These are phyloP conservation scores for Seriola quinqueradiata DNA, from an alignment of 2,113 vertebrate genomes.

Conservation along the genomic window DNA sequence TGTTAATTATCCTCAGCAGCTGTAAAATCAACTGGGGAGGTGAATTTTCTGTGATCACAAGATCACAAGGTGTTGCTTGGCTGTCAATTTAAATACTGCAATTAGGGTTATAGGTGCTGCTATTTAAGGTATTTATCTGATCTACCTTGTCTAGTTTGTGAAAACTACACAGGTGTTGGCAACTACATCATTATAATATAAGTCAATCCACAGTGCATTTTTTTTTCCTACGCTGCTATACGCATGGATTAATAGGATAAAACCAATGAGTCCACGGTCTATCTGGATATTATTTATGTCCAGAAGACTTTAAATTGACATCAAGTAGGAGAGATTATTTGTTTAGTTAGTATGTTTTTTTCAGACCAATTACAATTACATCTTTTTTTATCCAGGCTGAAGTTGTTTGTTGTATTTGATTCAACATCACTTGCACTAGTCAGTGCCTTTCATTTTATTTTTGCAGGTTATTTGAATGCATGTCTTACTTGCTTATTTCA, in stretches of 20 bases:
- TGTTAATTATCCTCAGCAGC: conserved; percentile 21
- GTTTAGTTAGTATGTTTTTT: too few species aligned
- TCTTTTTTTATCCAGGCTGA: neutral
- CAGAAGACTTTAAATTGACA: too few species aligned
- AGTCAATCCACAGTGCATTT: neutral
- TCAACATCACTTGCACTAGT: neutral
- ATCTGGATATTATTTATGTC: too few species aligned
- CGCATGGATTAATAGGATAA: neutral
- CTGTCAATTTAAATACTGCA: neutral
- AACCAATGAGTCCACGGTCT: too few species aligned
- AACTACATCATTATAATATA: neutral
- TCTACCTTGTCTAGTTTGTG: neutral
- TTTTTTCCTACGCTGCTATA: neutral
- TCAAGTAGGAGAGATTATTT: too few species aligned
- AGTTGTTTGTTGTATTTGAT: neutral
- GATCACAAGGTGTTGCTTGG: conserved; percentile 36
- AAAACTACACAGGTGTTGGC: too few species aligned
- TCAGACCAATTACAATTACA: too few species aligned
- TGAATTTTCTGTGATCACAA: neutral
- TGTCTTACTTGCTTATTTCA: too few species aligned
- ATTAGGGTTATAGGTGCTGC: conserved; percentile 16
- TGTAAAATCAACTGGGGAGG: neutral
- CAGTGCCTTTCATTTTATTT: too few species aligned
- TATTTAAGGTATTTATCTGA: conserved; percentile 19
- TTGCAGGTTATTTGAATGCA: too few species aligned